A percentile compares a stretch with the other conserved stretches of the same genome.
These are phyloP conservation scores for Lycocerus yunnanus DNA, from an alignment of 2,888 invertebrate species.

Conservation along the genomic window DNA sequence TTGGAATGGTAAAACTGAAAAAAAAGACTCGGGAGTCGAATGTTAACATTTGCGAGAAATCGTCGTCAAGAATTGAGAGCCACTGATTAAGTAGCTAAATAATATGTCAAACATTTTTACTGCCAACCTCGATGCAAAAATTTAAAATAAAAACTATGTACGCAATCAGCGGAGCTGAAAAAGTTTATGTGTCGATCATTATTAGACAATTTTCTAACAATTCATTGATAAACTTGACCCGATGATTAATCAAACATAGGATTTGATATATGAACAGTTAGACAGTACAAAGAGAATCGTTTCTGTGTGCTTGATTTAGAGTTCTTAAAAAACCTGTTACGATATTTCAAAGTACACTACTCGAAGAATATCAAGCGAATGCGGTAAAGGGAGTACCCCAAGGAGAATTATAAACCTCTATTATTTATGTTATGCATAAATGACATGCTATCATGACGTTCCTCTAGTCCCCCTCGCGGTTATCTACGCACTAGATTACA, in stretches of 20 bases:
- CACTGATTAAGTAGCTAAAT: not conserved
- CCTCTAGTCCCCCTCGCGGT: not conserved
- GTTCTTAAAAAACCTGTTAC: not conserved
- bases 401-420: not conserved
- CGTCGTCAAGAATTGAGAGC: not conserved
- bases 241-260: not conserved
- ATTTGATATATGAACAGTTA: not conserved
- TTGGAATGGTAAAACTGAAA: not conserved
- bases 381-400: not conserved
- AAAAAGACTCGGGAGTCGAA: not conserved
- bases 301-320: not conserved
- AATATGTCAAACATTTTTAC: not conserved
- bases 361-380: not conserved
- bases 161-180: not conserved
- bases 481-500: not conserved
- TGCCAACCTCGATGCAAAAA: not conserved
- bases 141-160: not conserved
- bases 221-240: not conserved
- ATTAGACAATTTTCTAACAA: not conserved
- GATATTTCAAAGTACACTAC: not conserved
- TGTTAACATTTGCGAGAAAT: not conserved
- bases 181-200: not conserved
- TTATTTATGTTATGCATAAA: not conserved
- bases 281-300: not conserved
- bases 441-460: not conserved